A percentile compares a stretch with the other conserved stretches of the same genome.
Conservation (phyloP, 2,888 invertebrate species). For the Ophonus ardosiacus region DNA sequence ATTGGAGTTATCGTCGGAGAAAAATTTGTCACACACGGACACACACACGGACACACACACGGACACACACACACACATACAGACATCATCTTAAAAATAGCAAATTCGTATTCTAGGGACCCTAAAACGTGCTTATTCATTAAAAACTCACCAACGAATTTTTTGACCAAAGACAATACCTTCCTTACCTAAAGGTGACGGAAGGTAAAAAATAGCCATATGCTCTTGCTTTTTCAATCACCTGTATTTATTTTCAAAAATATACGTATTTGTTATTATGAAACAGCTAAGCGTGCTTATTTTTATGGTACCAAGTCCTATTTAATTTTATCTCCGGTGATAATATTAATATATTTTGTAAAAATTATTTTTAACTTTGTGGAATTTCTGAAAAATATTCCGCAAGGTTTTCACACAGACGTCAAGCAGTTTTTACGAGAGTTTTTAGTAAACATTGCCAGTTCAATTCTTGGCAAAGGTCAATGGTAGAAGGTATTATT, state of each 20-base stretch:
- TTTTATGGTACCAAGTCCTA: slow-evolving; percentile 11
- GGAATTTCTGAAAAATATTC: slow-evolving; percentile 37
- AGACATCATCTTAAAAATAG: no score
- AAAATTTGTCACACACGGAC: no score
- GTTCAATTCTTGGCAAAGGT: slow-evolving; percentile 41
- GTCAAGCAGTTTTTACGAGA: slow-evolving; percentile 31
- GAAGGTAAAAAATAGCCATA: no score
- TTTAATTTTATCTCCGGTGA: slow-evolving; percentile 11
- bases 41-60: no score
- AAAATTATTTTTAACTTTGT: slow-evolving; percentile 37
- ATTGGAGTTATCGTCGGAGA: no score
- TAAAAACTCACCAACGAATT: no score
- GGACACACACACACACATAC: no score
- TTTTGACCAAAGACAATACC: no score
- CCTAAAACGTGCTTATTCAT: no score
- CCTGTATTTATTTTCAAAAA: not conserved
- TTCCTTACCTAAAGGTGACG: no score
- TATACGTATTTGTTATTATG: not conserved
- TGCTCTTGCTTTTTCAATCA: not conserved
- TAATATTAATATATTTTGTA: slow-evolving; percentile 26
- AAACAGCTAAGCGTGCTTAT: slow-evolving; percentile 4
- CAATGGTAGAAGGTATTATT: slow-evolving; percentile 46
- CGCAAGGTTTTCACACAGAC: slow-evolving; percentile 9
- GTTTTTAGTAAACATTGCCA: slow-evolving; percentile 17
- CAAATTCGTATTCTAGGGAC: no score